Evolutionary conservation across 2,888 invertebrate genomes (phyloP).

Genomic region (Odontothrips loti): DNA sequence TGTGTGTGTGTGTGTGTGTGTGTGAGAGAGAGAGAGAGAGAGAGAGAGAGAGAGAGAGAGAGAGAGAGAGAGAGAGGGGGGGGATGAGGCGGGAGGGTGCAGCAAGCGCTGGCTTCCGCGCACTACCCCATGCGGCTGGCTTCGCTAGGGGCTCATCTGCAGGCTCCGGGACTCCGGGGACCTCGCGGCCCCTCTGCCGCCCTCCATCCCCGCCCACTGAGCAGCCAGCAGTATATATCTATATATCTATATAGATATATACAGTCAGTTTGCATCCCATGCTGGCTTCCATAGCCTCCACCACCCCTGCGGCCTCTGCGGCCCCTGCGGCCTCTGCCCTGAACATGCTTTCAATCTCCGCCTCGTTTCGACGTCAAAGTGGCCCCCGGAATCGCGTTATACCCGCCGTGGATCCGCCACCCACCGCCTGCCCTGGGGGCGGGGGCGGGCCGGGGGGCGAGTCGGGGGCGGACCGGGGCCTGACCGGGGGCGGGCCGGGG

Average conservation of each 20-base stretch:
- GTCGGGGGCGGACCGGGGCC: not conserved
- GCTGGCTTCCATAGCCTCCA: too few relatives aligned
- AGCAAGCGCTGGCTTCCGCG: too few relatives aligned
- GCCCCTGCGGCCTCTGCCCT: conserved; percentile 1
- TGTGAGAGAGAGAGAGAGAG: too few relatives aligned
- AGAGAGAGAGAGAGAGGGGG: too few relatives aligned
- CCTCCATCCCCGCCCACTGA: not conserved
- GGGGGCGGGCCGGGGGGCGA: not conserved
- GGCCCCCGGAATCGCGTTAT: conserved; percentile 21
- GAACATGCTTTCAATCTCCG: conserved; percentile 13
- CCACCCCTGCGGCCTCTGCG: not conserved
- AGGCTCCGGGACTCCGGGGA: too few relatives aligned
- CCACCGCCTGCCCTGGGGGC: not conserved
- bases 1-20: too few relatives aligned
- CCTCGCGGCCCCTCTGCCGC: not conserved
- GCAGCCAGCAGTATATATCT: not conserved
- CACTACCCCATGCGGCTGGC: too few relatives aligned
- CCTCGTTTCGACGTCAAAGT: conserved; percentile 4
- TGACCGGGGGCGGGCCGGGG: not conserved
- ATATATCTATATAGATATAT: too few relatives aligned
- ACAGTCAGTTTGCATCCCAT: not conserved
- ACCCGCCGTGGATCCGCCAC: not conserved
- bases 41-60: too few relatives aligned
- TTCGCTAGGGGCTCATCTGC: too few relatives aligned
- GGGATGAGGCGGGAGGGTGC: too few relatives aligned